A percentile compares a stretch with the other conserved stretches of the same genome.
Conservation (phyloP, 2,888 invertebrate species). For the Aporophyla lueneburgensis region DNA sequence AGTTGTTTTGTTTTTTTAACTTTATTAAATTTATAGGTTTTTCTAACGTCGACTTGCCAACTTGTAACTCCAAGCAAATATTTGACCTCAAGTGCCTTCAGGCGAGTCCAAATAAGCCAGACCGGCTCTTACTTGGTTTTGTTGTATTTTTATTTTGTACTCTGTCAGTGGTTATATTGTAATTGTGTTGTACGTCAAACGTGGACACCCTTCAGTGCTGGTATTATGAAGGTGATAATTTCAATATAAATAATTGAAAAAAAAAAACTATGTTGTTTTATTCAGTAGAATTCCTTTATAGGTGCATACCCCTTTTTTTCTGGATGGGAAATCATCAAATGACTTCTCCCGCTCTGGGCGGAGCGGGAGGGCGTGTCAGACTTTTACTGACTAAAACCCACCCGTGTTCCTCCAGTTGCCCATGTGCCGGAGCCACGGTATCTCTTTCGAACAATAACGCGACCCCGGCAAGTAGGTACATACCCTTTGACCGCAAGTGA, state of each 20-base stretch:
- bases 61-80: constrained; percentile 81
- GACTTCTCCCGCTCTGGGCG: too few species aligned
- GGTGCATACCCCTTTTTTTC: too few species aligned
- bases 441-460: too few species aligned
- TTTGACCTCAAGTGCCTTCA: constrained; percentile 88
- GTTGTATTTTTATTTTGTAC: constrained; percentile 70
- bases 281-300: constrained; percentile 52
- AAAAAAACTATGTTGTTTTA: constrained; percentile 65
- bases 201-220: constrained; percentile 89
- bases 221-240: constrained; percentile 89
- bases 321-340: too few species aligned
- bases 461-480: too few species aligned
- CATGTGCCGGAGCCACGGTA: too few species aligned
- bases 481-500: too few species aligned
- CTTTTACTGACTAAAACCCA: too few species aligned
- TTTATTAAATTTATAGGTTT: constrained; percentile 35
- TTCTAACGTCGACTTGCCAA: constrained; percentile 78
- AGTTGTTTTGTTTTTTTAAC: constrained; percentile 1
- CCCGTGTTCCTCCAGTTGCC: too few species aligned
- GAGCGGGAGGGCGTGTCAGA: too few species aligned
- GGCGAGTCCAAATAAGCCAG: constrained; percentile 83
- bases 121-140: constrained; percentile 76
- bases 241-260: constrained; percentile 88
- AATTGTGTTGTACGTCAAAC: constrained; percentile 89
- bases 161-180: constrained; percentile 81